Evolutionary conservation across 2,113 vertebrate species (phyloP).

Genomic region (Neodon shergylaensis): DNA sequence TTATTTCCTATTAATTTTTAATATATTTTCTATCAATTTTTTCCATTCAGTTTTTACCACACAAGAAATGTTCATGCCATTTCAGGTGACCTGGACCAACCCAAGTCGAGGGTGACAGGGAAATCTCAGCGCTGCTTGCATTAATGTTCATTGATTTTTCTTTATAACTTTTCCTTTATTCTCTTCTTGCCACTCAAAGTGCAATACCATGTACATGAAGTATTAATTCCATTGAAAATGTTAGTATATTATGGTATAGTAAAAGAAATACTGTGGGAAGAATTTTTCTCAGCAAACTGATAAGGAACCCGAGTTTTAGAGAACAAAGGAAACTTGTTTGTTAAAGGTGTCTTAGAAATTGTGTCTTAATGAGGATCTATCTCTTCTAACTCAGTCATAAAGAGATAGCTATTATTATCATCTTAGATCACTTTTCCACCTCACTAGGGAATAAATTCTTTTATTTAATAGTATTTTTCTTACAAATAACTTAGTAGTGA

Average conservation of each 20-base stretch:
- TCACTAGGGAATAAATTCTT: conserved; percentile 11
- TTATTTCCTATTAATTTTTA: neutral
- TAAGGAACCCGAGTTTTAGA: conserved; percentile 3
- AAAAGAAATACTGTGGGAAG: neutral
- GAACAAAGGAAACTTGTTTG: neutral
- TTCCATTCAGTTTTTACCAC: neutral
- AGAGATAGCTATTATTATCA: neutral
- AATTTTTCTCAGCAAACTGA: neutral
- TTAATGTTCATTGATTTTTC: neutral
- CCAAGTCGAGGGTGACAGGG: neutral
- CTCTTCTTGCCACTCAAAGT: neutral
- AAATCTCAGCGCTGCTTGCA: neutral
- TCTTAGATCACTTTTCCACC: neutral
- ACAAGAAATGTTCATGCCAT: conserved; percentile 37
- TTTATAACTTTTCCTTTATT: neutral
- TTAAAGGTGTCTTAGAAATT: neutral
- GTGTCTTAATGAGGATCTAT: neutral
- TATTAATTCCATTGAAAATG: neutral
- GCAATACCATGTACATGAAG: neutral
- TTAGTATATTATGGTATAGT: neutral
- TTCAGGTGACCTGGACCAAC: neutral
- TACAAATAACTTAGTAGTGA: neutral
- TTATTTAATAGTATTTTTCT: neutral
- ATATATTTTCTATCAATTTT: neutral
- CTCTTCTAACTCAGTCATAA: neutral